Evolutionary conservation across 2,797 vertebrate genomes (phyloP).

Genomic region (Acanthurus leucopareius): DNA sequence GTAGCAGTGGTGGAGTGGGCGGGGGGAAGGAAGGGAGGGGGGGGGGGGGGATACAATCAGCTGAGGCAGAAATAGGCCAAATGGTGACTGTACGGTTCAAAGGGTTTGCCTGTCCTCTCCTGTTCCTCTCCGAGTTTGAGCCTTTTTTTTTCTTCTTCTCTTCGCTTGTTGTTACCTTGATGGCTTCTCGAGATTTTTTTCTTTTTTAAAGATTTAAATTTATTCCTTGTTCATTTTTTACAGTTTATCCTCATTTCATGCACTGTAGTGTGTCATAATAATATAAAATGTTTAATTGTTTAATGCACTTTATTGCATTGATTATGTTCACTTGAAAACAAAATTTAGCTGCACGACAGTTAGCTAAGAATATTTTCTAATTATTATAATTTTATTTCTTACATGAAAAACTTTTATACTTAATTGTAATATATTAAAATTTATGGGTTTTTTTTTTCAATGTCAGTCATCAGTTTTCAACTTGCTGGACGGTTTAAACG

Average conservation of each 20-base stretch:
- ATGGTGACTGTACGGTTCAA: constrained; percentile 76
- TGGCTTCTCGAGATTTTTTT: not conserved
- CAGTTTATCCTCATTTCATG: not conserved
- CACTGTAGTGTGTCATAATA: not conserved
- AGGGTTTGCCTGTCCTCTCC: constrained; percentile 68
- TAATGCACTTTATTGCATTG: not conserved
- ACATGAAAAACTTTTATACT: not conserved
- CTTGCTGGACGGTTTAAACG: not conserved
- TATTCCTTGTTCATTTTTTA: too few relatives aligned
- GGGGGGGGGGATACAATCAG: constrained; percentile 68
- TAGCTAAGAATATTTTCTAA: too few relatives aligned
- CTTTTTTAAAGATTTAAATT: too few relatives aligned
- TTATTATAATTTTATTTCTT: not conserved
- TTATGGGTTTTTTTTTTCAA: not conserved
- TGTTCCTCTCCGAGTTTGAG: constrained; percentile 28
- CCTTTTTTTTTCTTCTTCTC: not conserved
- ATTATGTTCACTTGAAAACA: not conserved
- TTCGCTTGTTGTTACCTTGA: constrained; percentile 20
- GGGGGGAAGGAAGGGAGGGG: not conserved
- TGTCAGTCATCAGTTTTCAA: not conserved
- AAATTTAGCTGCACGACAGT: not conserved
- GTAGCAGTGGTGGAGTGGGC: not conserved
- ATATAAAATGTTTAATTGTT: not conserved
- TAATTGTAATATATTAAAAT: not conserved
- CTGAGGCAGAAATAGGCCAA: constrained; percentile 83